phyloP scores from a whole-genome alignment of 1,140 invertebrate species.

The Amyelois transitella region DNA sequence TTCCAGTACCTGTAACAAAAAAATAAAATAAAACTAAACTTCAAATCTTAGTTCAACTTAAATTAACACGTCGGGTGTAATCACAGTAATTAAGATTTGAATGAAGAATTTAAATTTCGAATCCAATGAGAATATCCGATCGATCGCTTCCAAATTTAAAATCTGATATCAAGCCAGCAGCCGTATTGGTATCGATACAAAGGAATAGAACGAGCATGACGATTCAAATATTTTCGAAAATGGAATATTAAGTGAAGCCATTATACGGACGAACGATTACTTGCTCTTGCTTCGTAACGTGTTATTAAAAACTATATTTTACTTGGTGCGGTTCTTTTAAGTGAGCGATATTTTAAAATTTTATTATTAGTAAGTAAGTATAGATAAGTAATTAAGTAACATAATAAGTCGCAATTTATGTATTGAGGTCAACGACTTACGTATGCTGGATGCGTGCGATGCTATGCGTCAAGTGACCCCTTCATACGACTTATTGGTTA shows the following conservation, averaged over 20 bases:
- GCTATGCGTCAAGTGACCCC: slow-evolving; percentile 63
- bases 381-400: slow-evolving; percentile 9
- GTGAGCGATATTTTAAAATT: not conserved
- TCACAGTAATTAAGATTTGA: slow-evolving; percentile 35
- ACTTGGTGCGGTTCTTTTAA: slow-evolving; percentile 8
- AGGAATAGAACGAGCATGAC: slow-evolving; percentile 69
- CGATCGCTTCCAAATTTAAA: slow-evolving; percentile 66
- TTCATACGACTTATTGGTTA: slow-evolving; percentile 69
- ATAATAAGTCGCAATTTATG: slow-evolving; percentile 48
- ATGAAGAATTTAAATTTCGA: slow-evolving; percentile 37
- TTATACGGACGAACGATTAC: slow-evolving; percentile 64
- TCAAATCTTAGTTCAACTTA: slow-evolving; percentile 2
- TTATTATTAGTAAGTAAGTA: slow-evolving; percentile 15
- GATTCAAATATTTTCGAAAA: slow-evolving; percentile 72
- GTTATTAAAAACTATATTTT: slow-evolving; percentile 55
- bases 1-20: slow-evolving; percentile 31
- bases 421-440: slow-evolving; percentile 64
- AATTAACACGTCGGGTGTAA: slow-evolving; percentile 24
- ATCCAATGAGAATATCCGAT: slow-evolving; percentile 41
- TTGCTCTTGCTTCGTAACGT: slow-evolving; percentile 48
- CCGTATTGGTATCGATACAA: slow-evolving; percentile 47
- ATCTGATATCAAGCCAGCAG: slow-evolving; percentile 53
- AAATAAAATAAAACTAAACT: slow-evolving; percentile 14
- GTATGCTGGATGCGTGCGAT: slow-evolving; percentile 56
- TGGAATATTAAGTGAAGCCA: slow-evolving; percentile 72